A percentile compares a stretch with the other conserved stretches of the same genome.
Evolutionary conservation across 2,888 invertebrate genomes (phyloP).

Genomic region (Drosophila neonasuta): DNA sequence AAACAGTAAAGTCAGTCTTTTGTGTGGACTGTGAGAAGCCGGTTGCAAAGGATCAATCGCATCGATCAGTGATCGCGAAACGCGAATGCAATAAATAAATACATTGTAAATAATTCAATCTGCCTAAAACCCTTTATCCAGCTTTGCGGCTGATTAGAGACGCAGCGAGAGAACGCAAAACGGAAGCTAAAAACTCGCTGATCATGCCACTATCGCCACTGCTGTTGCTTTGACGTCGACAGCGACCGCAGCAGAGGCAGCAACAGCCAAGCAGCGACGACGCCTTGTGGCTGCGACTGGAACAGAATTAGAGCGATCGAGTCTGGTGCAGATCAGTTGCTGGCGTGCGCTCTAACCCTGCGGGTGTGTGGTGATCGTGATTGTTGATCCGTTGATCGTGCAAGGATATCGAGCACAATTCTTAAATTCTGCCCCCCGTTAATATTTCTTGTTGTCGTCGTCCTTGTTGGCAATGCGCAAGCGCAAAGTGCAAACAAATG

Average conservation of each 20-base stretch:
- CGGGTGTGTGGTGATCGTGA: constrained; percentile 75
- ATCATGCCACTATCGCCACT: constrained; percentile 49
- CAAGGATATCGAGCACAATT: constrained; percentile 25
- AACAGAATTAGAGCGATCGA: constrained; percentile 70
- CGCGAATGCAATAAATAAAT: background rate
- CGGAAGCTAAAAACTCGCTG: constrained; percentile 47
- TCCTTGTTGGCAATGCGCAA: constrained; percentile 65
- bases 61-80: background rate
- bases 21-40: constrained; percentile 44
- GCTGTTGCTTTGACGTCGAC: constrained; percentile 29
- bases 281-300: constrained; percentile 46
- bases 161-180: constrained; percentile 16
- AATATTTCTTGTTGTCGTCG: background rate
- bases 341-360: constrained; percentile 79
- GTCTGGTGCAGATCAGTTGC: constrained; percentile 78
- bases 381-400: constrained; percentile 23
- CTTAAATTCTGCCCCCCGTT: background rate
- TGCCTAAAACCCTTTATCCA: constrained; percentile 47
- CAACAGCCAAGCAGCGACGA: constrained; percentile 23
- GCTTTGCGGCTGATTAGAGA: constrained; percentile 57
- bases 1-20: constrained; percentile 48
- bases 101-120: background rate
- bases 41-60: constrained; percentile 54
- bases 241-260: background rate
- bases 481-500: constrained; percentile 57